Percentiles rank a stretch among this genome's conserved stretches.
These are phyloP conservation scores for Cydia fagiglandana DNA, from an alignment of 1,140 invertebrate genomes.

Conservation along the genomic window DNA sequence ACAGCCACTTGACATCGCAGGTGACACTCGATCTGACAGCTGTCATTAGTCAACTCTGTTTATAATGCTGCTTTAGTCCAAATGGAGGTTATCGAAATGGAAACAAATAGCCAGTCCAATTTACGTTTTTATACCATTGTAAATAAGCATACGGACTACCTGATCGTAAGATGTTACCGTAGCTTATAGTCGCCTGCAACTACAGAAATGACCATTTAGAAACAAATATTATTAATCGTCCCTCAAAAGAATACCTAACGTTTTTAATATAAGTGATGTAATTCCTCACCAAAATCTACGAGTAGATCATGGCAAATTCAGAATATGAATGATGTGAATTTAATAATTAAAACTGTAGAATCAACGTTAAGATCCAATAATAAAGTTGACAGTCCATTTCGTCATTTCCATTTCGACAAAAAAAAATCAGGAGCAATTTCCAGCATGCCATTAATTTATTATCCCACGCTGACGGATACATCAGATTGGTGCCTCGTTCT, in stretches of 20 bases:
- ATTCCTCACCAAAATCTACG: neutral
- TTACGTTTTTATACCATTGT: no score
- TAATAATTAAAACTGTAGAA: neutral
- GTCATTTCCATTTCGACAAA: slow-evolving; percentile 22
- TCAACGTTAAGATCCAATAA: neutral
- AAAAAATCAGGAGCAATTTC: slow-evolving; percentile 10
- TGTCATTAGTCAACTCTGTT: neutral
- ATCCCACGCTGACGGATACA: slow-evolving; percentile 22
- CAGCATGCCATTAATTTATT: slow-evolving; percentile 25
- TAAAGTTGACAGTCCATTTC: slow-evolving; percentile 2
- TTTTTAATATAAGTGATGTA: no score
- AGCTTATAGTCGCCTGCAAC: no score
- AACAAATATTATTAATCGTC: no score
- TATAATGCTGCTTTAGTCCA: no score
- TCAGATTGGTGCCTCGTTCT: neutral
- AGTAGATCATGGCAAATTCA: neutral
- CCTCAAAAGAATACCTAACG: no score
- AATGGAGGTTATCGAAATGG: no score
- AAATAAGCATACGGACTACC: no score
- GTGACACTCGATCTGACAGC: slow-evolving; percentile 15
- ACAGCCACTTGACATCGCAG: slow-evolving; percentile 16
- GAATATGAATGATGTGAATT: no score
- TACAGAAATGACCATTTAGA: no score
- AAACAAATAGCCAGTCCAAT: no score
- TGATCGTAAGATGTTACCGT: no score